Percentiles rank a stretch among this genome's conserved stretches.
phyloP scores from a whole-genome alignment of 2,113 vertebrate species.

The Myxocyprinus asiaticus region DNA sequence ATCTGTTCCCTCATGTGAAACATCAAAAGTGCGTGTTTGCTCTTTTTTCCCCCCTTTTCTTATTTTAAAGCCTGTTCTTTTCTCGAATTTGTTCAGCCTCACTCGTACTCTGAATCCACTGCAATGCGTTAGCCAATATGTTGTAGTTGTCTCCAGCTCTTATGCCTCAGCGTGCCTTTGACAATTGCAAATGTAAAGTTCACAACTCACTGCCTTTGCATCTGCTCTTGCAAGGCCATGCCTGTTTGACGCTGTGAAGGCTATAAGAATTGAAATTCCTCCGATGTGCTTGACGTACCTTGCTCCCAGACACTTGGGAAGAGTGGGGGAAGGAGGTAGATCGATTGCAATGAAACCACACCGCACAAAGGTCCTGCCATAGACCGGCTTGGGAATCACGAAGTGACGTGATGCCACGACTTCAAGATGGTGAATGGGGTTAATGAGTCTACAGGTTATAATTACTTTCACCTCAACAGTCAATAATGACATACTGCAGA shows the following conservation, averaged over 20 bases:
- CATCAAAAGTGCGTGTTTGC: slow-evolving; percentile 8
- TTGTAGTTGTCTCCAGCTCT: slow-evolving; percentile 8
- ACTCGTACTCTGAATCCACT: background rate
- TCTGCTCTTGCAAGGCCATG: slow-evolving; percentile 32
- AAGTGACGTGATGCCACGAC: background rate
- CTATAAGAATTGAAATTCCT: slow-evolving; percentile 38
- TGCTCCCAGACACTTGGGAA: background rate
- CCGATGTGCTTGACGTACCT: slow-evolving; percentile 22
- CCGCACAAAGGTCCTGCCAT: background rate
- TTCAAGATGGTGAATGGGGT: background rate
- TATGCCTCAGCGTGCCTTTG: background rate
- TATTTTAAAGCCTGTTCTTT: slow-evolving; percentile 15
- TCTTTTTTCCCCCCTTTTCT: too few species aligned
- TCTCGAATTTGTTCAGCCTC: slow-evolving; percentile 2
- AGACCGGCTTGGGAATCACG: background rate
- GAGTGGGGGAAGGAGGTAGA: background rate
- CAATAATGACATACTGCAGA: slow-evolving; percentile 51
- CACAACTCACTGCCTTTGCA: slow-evolving; percentile 50
- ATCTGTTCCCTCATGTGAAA: slow-evolving; percentile 37
- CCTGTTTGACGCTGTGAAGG: slow-evolving; percentile 17
- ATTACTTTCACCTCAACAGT: slow-evolving; percentile 43
- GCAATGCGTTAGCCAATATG: slow-evolving; percentile 26
- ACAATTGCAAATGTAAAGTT: slow-evolving; percentile 56
- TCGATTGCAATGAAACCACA: slow-evolving; percentile 23
- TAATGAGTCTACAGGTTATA: slow-evolving; percentile 29